A percentile compares a stretch with the other conserved stretches of the same genome.
Evolutionary conservation across 2,113 vertebrate genomes (phyloP).

Genomic region (Xiphophorus hellerii): DNA sequence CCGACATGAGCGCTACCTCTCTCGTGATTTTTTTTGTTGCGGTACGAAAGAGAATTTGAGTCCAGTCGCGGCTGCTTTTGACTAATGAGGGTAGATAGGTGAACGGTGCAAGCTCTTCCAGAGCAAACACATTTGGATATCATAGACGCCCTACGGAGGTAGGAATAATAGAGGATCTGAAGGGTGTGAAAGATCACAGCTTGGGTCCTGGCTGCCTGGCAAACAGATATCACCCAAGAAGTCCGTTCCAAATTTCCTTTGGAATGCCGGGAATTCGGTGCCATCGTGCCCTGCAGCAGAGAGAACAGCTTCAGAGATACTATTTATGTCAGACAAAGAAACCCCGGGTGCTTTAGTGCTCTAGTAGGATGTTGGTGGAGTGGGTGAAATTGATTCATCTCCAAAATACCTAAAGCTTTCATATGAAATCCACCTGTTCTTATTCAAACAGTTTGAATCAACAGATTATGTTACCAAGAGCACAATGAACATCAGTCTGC

Average conservation of each 20-base stretch:
- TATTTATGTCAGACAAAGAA: constrained; percentile 39
- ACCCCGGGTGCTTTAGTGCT: constrained; percentile 27
- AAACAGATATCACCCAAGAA: constrained; percentile 44
- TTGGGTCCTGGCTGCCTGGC: constrained; percentile 27
- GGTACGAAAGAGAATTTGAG: constrained; percentile 45
- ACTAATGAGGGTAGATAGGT: constrained; percentile 75
- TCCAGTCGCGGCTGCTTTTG: constrained; percentile 58
- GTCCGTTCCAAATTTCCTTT: constrained; percentile 46
- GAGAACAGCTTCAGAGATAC: constrained; percentile 46
- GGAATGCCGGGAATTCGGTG: constrained; percentile 61
- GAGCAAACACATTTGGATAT: constrained; percentile 72
- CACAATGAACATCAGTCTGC: constrained; percentile 56
- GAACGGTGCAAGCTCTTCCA: constrained; percentile 57
- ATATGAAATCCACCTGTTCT: constrained; percentile 68
- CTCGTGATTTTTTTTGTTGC: constrained; percentile 29
- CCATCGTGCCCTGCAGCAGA: constrained; percentile 27
- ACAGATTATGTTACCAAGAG: constrained; percentile 58
- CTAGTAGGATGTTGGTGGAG: constrained; percentile 24
- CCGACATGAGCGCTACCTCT: constrained; percentile 63
- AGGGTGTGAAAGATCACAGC: constrained; percentile 56
- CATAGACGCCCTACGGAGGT: constrained; percentile 68
- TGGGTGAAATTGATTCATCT: constrained; percentile 62
- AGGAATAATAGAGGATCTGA: constrained; percentile 54
- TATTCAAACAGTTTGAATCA: constrained; percentile 59
- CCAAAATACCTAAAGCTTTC: constrained; percentile 54